Conservation (phyloP, 2,113 vertebrate genomes). For the Aviceda subcristata region DNA sequence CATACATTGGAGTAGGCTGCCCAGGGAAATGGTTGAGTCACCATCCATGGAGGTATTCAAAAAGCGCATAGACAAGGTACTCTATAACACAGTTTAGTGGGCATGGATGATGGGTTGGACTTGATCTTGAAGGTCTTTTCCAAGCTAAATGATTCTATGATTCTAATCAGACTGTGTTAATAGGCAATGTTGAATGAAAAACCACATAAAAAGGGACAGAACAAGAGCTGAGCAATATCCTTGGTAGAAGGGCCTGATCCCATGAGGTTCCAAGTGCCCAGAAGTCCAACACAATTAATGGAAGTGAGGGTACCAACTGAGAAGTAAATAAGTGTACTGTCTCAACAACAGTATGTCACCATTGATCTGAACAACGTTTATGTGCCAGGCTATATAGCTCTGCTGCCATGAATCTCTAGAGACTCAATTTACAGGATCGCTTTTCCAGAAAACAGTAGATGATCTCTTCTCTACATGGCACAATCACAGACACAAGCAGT, state of each 20-base stretch:
- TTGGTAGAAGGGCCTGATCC: not conserved
- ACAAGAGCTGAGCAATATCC: not conserved
- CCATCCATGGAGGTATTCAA: too few species aligned
- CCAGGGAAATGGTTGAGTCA: too few species aligned
- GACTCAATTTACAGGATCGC: not conserved
- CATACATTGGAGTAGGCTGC: too few species aligned
- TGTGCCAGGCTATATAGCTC: not conserved
- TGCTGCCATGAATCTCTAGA: not conserved
- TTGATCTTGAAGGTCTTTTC: too few species aligned
- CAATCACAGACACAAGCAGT: not conserved
- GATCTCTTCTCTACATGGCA: not conserved
- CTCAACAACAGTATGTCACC: not conserved
- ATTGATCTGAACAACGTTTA: not conserved
- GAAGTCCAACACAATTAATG: not conserved
- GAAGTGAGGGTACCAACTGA: not conserved
- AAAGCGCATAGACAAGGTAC: too few species aligned
- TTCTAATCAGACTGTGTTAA: not conserved
- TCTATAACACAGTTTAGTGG: too few species aligned
- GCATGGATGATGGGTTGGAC: too few species aligned
- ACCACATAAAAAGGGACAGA: not conserved
- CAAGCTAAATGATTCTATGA: too few species aligned
- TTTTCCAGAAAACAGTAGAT: not conserved
- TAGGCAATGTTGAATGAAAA: not conserved
- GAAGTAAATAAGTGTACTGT: not conserved
- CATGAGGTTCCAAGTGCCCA: not conserved